Evolutionary conservation across 2,797 vertebrate genomes (phyloP).

Genomic region (Eospalax fontanierii): DNA sequence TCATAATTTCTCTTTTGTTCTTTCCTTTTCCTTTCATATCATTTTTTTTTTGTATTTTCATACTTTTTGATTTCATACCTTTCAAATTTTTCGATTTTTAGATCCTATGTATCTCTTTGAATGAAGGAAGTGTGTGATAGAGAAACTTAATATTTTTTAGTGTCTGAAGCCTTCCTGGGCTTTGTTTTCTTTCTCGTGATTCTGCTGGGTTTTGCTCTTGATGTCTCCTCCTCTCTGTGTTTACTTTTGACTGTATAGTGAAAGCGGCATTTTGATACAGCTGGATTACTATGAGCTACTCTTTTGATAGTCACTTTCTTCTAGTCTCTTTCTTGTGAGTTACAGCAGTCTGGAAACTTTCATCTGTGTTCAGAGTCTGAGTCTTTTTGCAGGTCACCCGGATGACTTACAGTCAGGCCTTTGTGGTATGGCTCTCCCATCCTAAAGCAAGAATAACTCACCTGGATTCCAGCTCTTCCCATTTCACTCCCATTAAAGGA

Average conservation of each 20-base stretch:
- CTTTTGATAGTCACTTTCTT: background rate
- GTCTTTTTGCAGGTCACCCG: background rate
- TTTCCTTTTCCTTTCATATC: background rate
- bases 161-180: background rate
- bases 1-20: conserved; percentile 5
- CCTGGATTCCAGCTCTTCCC: background rate
- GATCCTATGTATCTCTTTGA: background rate
- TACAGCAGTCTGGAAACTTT: background rate
- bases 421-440: background rate
- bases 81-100: background rate
- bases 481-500: background rate
- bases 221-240: background rate
- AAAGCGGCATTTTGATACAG: background rate
- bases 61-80: no score
- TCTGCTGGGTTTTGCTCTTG: background rate
- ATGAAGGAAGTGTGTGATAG: background rate
- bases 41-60: background rate
- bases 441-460: background rate
- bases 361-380: background rate
- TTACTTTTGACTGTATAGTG: background rate
- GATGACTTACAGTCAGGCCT: background rate
- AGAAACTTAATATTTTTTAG: background rate
- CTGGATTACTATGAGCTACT: background rate
- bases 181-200: background rate
- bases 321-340: background rate